Evolutionary conservation across 2,888 invertebrate species (phyloP), one percentile per base, ranked within the genome.

Genomic region (Deilephila elpenor): DNA sequence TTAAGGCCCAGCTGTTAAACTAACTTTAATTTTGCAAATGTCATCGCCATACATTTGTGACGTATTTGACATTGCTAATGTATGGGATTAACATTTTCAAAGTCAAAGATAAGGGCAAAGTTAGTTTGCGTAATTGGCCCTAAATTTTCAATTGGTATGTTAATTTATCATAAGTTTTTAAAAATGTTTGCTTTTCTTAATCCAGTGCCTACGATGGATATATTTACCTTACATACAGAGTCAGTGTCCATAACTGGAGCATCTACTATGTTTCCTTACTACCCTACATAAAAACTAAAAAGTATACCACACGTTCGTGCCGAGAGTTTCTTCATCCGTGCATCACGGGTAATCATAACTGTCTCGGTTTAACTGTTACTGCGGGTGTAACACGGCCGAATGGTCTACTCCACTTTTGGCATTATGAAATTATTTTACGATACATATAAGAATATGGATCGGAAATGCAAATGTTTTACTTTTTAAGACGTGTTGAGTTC

Each of bases 331-430:
- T 59, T 14, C 34, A 60, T 44, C 59, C 34, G 64, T 72, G 62
- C 34, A 56, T 64, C 64, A 72, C n/a, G 53, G 6, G 20, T 14
- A 53, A 70, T 70, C n/a, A 34, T 72, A 72, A 64, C 72, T 72
- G 64, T 72, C 71, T 72, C 32, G 14, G 72, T 72, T 56, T 56
- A 72, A 72, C 72, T 64, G 72, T 72, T 59, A 64, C 34, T 72
- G 51, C 32, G 44, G 14, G 44, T 44, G 44, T 44, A 64, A 72
- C 44, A 19, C 72, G 11, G 14, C 62, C 53, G 34, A 32, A 72
- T 56, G 61, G 32, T 20, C 37, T 72, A 61, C 61, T 61, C 51
- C 29, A 64, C 64, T 72, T 64, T 64, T 64, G 34, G n/a, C 64
- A 20, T 72, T 56, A 72, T 72, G 72, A 34, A 72, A 72, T 34